Evolutionary conservation across 2,113 vertebrate species (phyloP), one percentile per base, ranked within the genome.

Genomic region (Chinchilla lanigera): DNA sequence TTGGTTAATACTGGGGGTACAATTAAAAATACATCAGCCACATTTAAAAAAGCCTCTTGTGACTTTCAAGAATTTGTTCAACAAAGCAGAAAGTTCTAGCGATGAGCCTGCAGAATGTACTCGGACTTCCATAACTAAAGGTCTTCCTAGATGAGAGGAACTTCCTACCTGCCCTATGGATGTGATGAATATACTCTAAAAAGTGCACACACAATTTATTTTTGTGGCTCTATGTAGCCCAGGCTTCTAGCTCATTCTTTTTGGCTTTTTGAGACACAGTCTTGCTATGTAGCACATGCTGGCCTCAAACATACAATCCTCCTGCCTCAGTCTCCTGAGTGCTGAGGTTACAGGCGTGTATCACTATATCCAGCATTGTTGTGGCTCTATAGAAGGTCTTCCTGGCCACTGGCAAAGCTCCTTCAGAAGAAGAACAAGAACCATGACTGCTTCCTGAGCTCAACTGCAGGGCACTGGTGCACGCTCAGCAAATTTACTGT

Each of bases 11-110:
- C 41, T 75, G 16, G 12, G 58, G 92, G 54, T 30, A 93, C 60
- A 94, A 86, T 96, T 97, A 95, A 97, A 98, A 97, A 88, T 54
- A 92, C 82, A 95, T 95, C 83, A 92, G 81, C 67, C 28, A 71
- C 88, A 41, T 38, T 52, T 56, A 65, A 3, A 26, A 89, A 22
- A 26, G 0, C 26, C 19, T 78, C 58, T 58, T 50, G 22, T 65
- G 92, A 78, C 41, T 91, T 96, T 81, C 16, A 50, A 92, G 80
- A 95, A 93, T 52, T 78, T 92, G 58, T 14, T 50, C 38, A 89
- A 89, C 65, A 60, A 77, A 82, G 71, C 69, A 92, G 90, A 94
- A 86, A 41, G 80, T 14, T 85, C 30, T 93, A 92, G 81, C 0
- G 0, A 60, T 38, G 38, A 93, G 54, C 47, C 71, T 60, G 90